Percentiles rank a stretch among this genome's conserved stretches.
These are phyloP conservation scores for Anser cygnoides DNA, from an alignment of 2,113 vertebrate species.

Conservation along the genomic window DNA sequence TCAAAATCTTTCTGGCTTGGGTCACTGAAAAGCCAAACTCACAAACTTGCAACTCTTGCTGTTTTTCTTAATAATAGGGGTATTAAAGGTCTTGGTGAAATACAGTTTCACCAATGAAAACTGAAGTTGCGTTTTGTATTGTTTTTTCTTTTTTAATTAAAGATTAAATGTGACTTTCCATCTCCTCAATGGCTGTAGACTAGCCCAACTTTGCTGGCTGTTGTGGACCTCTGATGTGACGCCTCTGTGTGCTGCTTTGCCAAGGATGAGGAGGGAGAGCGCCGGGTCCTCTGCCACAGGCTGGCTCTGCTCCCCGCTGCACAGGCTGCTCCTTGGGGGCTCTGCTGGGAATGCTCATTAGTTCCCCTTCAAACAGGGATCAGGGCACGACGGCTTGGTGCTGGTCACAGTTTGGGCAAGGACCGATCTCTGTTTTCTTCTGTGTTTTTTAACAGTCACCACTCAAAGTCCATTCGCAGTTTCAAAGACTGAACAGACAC, in stretches of 20 bases:
- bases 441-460: neutral
- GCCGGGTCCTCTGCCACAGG: too few relatives aligned
- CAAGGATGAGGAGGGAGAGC: neutral
- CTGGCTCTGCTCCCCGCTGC: neutral
- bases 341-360: neutral
- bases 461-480: neutral
- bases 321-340: neutral
- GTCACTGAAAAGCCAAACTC: slow-evolving; percentile 48
- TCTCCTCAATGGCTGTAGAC: neutral
- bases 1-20: slow-evolving; percentile 29
- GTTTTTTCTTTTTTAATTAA: neutral
- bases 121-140: neutral
- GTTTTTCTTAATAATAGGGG: neutral
- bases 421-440: neutral
- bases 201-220: neutral
- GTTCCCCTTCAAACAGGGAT: neutral
- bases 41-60: neutral
- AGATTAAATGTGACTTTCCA: neutral
- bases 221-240: accelerated
- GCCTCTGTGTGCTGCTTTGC: neutral
- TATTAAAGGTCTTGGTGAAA: neutral
- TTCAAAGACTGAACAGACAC: neutral
- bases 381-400: neutral
- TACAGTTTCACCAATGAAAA: neutral
- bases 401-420: neutral